Conservation (phyloP, 2,888 invertebrate species). For the Ischnus inquisitorius region DNA sequence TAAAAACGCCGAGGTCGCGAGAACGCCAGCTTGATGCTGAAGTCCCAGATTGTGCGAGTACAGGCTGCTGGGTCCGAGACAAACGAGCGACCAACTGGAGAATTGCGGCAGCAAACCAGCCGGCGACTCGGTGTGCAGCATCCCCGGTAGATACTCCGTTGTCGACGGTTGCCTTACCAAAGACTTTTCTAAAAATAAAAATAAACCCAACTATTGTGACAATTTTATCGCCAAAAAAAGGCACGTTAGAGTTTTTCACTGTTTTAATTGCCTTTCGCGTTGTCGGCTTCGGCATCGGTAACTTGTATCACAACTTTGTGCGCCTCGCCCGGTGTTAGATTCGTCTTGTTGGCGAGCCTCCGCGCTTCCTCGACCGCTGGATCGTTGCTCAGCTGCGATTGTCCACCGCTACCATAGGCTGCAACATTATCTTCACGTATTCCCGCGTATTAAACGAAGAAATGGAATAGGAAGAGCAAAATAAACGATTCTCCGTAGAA, state of each 20-base stretch:
- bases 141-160: slow-evolving; percentile 96
- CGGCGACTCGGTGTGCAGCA: slow-evolving; percentile 94
- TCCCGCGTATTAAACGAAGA: slow-evolving; percentile 31
- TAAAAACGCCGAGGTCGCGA: slow-evolving; percentile 95
- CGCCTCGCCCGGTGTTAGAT: slow-evolving; percentile 81
- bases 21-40: slow-evolving; percentile 96
- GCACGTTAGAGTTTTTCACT: not conserved
- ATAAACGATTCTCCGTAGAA: not conserved
- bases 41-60: slow-evolving; percentile 96
- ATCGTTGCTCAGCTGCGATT: slow-evolving; percentile 81
- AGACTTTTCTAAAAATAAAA: slow-evolving; percentile 86
- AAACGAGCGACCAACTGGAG: slow-evolving; percentile 96
- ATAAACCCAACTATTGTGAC: not conserved
- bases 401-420: slow-evolving; percentile 82
- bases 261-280: slow-evolving; percentile 81
- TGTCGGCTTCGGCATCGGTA: slow-evolving; percentile 83
- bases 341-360: slow-evolving; percentile 80
- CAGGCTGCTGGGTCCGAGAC: slow-evolving; percentile 95
- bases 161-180: slow-evolving; percentile 91
- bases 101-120: slow-evolving; percentile 93
- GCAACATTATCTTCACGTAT: slow-evolving; percentile 79
- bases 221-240: not conserved
- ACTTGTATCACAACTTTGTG: slow-evolving; percentile 86
- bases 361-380: slow-evolving; percentile 77
- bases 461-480: slow-evolving; percentile 14